These are phyloP conservation scores for Oreochromis tanganicae DNA, from an alignment of 2,113 vertebrate genomes.

Conservation along the genomic window DNA sequence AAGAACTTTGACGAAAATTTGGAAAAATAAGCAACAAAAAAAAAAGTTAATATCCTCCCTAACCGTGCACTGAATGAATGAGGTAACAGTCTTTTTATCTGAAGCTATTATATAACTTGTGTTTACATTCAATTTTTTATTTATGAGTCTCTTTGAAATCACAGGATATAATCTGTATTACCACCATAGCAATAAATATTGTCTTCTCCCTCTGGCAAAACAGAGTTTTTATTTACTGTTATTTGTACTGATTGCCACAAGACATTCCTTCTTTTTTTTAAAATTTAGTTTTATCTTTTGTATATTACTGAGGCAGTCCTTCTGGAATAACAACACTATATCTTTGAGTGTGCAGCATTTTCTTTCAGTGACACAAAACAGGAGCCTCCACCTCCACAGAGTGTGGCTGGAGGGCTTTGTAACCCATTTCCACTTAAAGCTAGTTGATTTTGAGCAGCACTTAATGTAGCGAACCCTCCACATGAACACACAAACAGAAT, in stretches of 20 bases:
- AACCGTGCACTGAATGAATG: neutral
- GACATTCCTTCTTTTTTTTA: neutral
- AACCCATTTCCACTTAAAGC: neutral
- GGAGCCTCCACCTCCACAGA: neutral
- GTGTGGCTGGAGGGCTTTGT: neutral
- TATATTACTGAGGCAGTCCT: neutral
- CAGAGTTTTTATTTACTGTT: neutral
- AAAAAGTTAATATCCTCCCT: neutral
- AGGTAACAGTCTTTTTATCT: neutral
- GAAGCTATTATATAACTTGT: neutral
- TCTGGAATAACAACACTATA: neutral
- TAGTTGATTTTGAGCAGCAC: neutral
- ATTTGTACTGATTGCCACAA: neutral
- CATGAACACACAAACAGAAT: neutral
- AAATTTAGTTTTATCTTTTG: accelerated
- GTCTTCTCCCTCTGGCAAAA: neutral
- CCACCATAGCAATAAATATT: neutral
- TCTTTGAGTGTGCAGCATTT: neutral
- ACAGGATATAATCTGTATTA: neutral
- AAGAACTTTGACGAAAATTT: neutral
- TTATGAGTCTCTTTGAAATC: neutral
- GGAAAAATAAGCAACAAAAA: neutral
- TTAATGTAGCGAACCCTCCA: neutral
- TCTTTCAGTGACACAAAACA: neutral
- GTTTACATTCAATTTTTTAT: neutral